Percentiles rank a stretch among this genome's conserved stretches.
phyloP scores from a whole-genome alignment of 2,888 invertebrate genomes.

The Zele albiditarsus region DNA sequence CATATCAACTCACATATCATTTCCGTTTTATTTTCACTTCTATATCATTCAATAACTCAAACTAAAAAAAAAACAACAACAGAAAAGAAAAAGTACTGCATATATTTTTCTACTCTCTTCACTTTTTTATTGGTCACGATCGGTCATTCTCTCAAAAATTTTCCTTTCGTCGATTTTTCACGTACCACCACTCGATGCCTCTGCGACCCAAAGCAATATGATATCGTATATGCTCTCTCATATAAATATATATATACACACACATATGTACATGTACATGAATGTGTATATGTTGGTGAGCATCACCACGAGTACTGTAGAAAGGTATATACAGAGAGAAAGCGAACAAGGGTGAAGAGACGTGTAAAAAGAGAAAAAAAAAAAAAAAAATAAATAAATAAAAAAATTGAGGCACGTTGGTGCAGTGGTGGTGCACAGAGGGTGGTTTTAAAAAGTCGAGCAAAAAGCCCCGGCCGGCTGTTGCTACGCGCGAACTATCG shows the following conservation, averaged over 20 bases:
- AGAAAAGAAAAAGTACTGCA: neutral
- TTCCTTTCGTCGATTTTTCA: constrained; percentile 34
- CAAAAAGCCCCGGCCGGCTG: constrained; percentile 61
- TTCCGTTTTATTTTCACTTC: neutral
- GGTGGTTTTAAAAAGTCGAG: constrained; percentile 60
- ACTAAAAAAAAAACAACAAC: too few species aligned
- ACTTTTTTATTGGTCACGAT: constrained; percentile 20
- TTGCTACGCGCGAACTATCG: constrained; percentile 67
- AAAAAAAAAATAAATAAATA: neutral
- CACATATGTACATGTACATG: neutral
- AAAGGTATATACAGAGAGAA: constrained; percentile 4
- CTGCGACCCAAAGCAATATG: neutral
- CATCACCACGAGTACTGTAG: constrained; percentile 4
- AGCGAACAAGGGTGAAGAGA: constrained; percentile 41
- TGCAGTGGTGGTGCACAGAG: constrained; percentile 47
- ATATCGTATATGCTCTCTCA: neutral
- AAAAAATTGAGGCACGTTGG: constrained; percentile 39
- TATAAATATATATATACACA: neutral
- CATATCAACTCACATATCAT: neutral
- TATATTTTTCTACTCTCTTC: constrained; percentile 3
- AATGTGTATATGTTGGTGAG: neutral
- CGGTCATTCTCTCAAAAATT: constrained; percentile 26
- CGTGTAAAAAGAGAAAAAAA: constrained; percentile 17
- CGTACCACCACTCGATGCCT: constrained; percentile 18
- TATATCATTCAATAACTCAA: neutral